Percentiles rank a stretch among this genome's conserved stretches.
These are phyloP conservation scores for Heliornis fulica DNA, from an alignment of 2,113 vertebrate genomes.

Conservation along the genomic window DNA sequence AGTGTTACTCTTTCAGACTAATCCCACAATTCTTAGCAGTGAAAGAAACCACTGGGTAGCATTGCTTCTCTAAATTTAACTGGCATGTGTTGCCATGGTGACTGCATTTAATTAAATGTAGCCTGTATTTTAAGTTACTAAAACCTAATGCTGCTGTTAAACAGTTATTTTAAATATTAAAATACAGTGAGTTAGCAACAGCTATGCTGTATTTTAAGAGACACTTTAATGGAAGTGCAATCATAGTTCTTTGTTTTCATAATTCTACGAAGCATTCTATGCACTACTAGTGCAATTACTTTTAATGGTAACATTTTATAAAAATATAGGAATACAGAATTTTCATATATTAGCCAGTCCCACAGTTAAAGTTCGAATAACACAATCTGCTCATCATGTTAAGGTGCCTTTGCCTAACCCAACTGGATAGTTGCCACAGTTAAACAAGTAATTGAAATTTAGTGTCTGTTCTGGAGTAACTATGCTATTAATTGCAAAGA, in stretches of 20 bases:
- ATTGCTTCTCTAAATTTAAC: constrained; percentile 66
- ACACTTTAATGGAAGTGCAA: constrained; percentile 84
- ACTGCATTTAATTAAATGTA: constrained; percentile 82
- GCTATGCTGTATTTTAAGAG: constrained; percentile 79
- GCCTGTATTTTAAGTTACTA: constrained; percentile 79
- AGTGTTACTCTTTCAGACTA: constrained; percentile 78
- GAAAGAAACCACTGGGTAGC: constrained; percentile 70
- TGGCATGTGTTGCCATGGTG: constrained; percentile 75
- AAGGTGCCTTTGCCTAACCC: constrained; percentile 82
- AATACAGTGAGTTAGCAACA: constrained; percentile 79
- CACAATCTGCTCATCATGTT: constrained; percentile 75
- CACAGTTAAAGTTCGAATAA: constrained; percentile 68
- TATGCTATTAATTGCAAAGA: constrained; percentile 80
- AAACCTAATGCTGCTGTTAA: constrained; percentile 83
- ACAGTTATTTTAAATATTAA: constrained; percentile 81
- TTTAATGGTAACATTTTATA: constrained; percentile 77
- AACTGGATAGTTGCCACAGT: constrained; percentile 79
- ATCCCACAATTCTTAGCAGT: constrained; percentile 44
- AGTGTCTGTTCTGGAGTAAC: constrained; percentile 79
- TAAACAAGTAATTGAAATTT: constrained; percentile 73
- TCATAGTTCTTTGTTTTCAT: constrained; percentile 80
- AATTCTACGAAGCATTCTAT: constrained; percentile 78
- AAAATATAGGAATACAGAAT: constrained; percentile 67
- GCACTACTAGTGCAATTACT: constrained; percentile 82
- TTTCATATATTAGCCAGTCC: constrained; percentile 73